A percentile compares a stretch with the other conserved stretches of the same genome.
These are phyloP conservation scores for Trochalopteron elliotii DNA, from an alignment of 2,113 vertebrate genomes.

Conservation along the genomic window DNA sequence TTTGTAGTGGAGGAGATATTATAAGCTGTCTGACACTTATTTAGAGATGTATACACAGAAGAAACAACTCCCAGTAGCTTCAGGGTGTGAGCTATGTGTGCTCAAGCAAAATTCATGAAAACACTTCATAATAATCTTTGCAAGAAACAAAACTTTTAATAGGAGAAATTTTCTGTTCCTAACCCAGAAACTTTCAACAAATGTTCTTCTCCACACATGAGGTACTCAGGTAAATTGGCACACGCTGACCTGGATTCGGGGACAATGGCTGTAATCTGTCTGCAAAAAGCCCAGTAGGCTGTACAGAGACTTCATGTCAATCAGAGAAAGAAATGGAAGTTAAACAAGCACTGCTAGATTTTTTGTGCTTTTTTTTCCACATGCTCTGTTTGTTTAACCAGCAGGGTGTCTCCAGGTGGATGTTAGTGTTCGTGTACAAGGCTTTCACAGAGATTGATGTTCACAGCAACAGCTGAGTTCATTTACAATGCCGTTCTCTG, in stretches of 20 bases:
- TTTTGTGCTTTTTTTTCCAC: neutral
- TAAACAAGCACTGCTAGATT: neutral
- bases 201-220: neutral
- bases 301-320: neutral
- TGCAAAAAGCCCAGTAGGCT: neutral
- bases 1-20: neutral
- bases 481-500: neutral
- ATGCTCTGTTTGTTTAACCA: slow-evolving; percentile 26
- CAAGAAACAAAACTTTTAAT: slow-evolving; percentile 23
- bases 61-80: neutral
- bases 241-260: neutral
- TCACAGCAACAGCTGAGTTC: neutral
- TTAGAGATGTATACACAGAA: neutral
- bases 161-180: neutral
- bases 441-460: neutral
- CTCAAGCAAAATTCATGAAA: neutral
- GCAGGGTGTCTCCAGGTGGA: slow-evolving; percentile 36
- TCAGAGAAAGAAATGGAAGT: slow-evolving; percentile 6
- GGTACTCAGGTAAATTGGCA: neutral
- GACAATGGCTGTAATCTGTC: neutral
- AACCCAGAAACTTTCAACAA: neutral
- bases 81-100: neutral
- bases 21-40: slow-evolving; percentile 13
- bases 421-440: neutral
- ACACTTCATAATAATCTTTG: neutral